These are phyloP conservation scores for Cnemophilus loriae DNA, from an alignment of 2,113 vertebrate genomes.

Conservation along the genomic window DNA sequence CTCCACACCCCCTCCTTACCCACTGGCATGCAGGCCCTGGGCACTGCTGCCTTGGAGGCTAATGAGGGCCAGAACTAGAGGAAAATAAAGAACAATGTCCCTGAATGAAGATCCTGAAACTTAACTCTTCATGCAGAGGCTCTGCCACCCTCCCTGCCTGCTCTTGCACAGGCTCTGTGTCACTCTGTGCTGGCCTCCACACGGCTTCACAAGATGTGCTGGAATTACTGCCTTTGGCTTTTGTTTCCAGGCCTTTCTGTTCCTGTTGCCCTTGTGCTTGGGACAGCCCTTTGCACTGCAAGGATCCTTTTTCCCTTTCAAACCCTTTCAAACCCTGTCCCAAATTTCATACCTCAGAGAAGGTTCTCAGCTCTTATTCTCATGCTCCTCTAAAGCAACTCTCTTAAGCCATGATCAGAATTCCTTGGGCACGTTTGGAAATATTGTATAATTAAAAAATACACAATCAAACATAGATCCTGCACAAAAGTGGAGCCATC, in stretches of 20 bases:
- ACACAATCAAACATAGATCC: background rate
- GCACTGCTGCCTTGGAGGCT: background rate
- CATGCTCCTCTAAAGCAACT: background rate
- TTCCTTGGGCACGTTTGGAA: background rate
- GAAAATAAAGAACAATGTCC: background rate
- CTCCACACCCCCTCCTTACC: background rate
- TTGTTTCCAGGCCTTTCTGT: background rate
- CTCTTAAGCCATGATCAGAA: background rate
- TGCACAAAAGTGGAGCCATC: background rate
- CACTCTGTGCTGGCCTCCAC: background rate
- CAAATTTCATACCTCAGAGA: background rate
- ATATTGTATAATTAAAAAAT: background rate
- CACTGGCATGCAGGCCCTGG: background rate
- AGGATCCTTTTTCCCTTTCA: background rate
- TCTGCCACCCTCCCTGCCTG: background rate
- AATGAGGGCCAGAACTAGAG: background rate
- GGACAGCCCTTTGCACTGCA: background rate
- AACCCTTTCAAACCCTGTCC: background rate
- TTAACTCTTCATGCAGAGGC: background rate
- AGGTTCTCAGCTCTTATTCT: background rate
- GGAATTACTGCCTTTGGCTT: background rate
- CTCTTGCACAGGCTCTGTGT: background rate
- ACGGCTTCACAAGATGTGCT: background rate
- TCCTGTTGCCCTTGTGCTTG: background rate
- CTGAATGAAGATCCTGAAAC: background rate